A percentile compares a stretch with the other conserved stretches of the same genome.
Conservation (phyloP, 2,888 invertebrate species). For the Eupeodes luniger region DNA sequence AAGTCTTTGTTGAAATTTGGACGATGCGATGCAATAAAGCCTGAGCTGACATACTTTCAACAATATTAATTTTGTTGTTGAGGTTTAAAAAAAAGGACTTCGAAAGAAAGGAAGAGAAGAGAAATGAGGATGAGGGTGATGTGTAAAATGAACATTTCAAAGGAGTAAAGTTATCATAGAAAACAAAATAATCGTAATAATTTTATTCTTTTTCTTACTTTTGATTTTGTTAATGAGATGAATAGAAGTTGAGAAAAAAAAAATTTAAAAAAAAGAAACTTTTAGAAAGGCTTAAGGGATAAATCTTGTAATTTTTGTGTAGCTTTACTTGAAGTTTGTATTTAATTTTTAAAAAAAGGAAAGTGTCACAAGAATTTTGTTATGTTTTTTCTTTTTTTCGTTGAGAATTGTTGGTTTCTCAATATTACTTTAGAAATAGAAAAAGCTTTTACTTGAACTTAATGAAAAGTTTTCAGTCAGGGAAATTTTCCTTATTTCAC, state of each 20-base stretch:
- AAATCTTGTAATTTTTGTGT: neutral
- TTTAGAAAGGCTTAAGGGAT: neutral
- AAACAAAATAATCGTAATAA: neutral
- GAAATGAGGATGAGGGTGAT: neutral
- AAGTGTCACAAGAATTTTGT: too few relatives aligned
- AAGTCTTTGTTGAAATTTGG: conserved; percentile 29
- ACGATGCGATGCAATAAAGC: conserved; percentile 21
- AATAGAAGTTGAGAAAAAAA: neutral
- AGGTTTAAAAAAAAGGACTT: conserved; percentile 16
- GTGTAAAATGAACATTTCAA: conserved; percentile 11
- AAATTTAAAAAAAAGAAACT: neutral
- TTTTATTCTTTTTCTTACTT: neutral
- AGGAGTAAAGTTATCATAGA: neutral
- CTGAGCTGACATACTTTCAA: conserved; percentile 22
- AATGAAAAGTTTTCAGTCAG: too few relatives aligned
- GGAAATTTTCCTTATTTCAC: too few relatives aligned
- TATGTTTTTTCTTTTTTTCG: too few relatives aligned
- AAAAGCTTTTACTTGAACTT: too few relatives aligned
- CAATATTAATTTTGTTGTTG: conserved; percentile 34
- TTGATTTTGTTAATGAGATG: conserved; percentile 14
- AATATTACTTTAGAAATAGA: too few relatives aligned
- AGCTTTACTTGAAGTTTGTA: too few relatives aligned
- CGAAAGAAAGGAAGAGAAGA: neutral
- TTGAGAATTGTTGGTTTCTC: too few relatives aligned
- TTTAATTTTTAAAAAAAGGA: too few relatives aligned